Evolutionary conservation across 2,888 invertebrate species (phyloP).

Genomic region (Aleiodes alternator): DNA sequence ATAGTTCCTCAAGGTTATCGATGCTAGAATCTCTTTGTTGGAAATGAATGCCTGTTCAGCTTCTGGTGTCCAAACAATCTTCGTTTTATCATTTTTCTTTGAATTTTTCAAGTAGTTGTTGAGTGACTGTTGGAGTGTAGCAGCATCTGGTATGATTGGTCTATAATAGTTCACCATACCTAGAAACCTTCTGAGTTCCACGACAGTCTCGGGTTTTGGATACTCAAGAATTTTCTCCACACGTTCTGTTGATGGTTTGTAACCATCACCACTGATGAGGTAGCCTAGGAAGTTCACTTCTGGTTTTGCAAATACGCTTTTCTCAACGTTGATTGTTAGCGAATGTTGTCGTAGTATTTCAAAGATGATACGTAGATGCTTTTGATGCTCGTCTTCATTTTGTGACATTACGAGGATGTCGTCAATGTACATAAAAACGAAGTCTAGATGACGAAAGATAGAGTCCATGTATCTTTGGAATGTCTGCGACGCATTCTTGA

Average conservation of each 20-base stretch:
- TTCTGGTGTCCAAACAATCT: conserved; percentile 42
- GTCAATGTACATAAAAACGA: conserved; percentile 61
- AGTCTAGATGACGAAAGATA: conserved; percentile 54
- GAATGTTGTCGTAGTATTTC: neutral
- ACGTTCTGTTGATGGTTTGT: neutral
- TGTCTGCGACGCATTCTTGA: conserved; percentile 65
- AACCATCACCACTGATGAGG: neutral
- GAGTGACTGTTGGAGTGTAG: neutral
- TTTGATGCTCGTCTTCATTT: conserved; percentile 46
- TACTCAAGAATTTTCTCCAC: neutral
- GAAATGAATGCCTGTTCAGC: conserved; percentile 34
- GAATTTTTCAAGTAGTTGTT: neutral
- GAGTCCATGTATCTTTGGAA: conserved; percentile 65
- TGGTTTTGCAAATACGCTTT: neutral
- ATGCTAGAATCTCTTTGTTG: conserved; percentile 34
- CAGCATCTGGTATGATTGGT: neutral
- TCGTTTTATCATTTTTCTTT: conserved; percentile 30
- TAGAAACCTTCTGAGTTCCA: neutral
- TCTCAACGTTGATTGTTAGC: neutral
- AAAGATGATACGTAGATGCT: conserved; percentile 49
- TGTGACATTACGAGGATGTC: conserved; percentile 62
- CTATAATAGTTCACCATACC: neutral
- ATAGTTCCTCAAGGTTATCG: conserved; percentile 31
- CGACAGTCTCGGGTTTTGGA: neutral
- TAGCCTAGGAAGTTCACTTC: conserved; percentile 42